phyloP scores from a whole-genome alignment of 2,797 vertebrate species.

The Dallia pectoralis region DNA sequence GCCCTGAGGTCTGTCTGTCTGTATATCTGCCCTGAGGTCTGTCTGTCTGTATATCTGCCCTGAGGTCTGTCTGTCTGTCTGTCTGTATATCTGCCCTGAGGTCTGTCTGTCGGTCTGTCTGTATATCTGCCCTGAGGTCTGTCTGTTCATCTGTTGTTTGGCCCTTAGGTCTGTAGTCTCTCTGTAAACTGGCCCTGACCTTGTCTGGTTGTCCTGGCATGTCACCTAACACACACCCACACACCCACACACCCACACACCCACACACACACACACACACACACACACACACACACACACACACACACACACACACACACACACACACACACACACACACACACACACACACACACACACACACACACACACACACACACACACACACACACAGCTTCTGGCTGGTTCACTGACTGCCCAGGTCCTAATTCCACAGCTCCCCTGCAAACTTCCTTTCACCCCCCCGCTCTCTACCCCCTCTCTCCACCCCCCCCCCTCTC shows the following conservation, averaged over 20 bases:
- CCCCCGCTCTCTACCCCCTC: too few species aligned
- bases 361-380: not conserved
- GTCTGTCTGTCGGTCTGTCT: too few species aligned
- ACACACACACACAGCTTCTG: constrained; percentile 1
- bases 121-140: not conserved
- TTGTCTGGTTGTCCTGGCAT: constrained; percentile 4
- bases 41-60: too few species aligned
- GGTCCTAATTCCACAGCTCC: not conserved
- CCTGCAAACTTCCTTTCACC: not conserved
- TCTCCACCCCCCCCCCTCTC: too few species aligned
- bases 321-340: constrained; percentile 10
- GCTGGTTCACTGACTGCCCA: not conserved
- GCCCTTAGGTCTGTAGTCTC: not conserved
- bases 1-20: too few species aligned
- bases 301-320: constrained; percentile 3
- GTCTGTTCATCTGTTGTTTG: too few species aligned
- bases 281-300: not conserved
- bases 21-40: too few species aligned
- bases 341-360: not conserved
- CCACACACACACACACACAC: not conserved
- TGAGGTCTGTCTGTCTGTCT: too few species aligned
- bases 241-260: too few species aligned
- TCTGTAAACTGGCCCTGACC: not conserved
- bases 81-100: too few species aligned
- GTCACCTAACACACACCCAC: not conserved